Evolutionary conservation across 2,113 vertebrate genomes (phyloP).

Genomic region (Scophthalmus maximus): DNA sequence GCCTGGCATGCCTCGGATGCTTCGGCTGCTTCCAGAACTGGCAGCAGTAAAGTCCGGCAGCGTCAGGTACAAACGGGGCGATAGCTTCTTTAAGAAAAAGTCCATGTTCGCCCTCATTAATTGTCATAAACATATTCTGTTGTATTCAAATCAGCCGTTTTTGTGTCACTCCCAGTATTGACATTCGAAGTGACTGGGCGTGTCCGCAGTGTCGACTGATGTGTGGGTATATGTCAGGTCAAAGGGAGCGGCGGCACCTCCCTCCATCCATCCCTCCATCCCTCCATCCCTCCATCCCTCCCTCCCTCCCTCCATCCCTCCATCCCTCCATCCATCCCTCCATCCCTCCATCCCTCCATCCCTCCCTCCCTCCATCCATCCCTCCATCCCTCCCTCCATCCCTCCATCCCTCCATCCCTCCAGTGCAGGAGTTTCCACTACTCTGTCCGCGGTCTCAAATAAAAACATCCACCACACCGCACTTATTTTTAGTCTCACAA

Average conservation of each 20-base stretch:
- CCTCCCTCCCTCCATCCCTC: background rate
- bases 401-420: background rate
- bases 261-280: constrained; percentile 57
- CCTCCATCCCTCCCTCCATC: background rate
- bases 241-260: constrained; percentile 45
- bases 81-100: background rate
- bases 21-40: constrained; percentile 74
- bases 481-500: constrained; percentile 37
- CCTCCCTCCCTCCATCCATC: background rate
- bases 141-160: background rate
- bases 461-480: constrained; percentile 46
- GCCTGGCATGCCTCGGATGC: constrained; percentile 69
- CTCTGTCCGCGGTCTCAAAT: constrained; percentile 49
- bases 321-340: background rate
- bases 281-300: constrained; percentile 36
- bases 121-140: background rate
- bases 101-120: background rate
- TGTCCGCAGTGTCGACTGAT: constrained; percentile 33
- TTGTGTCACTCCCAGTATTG: background rate
- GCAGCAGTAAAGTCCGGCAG: constrained; percentile 62
- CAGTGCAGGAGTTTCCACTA: constrained; percentile 59
- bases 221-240: constrained; percentile 37
- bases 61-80: constrained; percentile 43
- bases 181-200: constrained; percentile 32
- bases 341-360: background rate